Conservation (phyloP, 2,888 invertebrate genomes). For the Nematopogon swammerdamellus region DNA sequence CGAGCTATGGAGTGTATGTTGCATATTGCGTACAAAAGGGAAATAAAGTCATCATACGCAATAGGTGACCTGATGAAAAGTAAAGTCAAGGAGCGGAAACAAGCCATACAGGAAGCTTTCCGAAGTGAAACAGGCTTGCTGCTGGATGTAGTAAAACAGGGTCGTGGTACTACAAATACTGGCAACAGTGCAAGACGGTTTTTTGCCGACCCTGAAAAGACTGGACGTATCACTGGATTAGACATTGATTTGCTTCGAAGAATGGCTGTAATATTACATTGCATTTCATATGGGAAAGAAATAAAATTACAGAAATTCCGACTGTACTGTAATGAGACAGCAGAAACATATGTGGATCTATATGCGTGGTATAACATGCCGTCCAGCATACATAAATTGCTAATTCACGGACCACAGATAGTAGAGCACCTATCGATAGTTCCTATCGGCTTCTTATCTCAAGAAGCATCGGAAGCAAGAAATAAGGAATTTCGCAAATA, state of each 20-base stretch:
- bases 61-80: background rate
- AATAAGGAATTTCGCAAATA: slow-evolving; percentile 9
- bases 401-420: background rate
- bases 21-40: background rate
- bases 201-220: slow-evolving; percentile 2
- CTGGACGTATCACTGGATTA: slow-evolving; percentile 2
- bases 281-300: background rate
- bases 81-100: background rate
- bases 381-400: background rate
- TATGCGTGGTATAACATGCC: background rate
- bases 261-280: background rate
- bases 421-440: slow-evolving; percentile 5
- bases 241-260: background rate
- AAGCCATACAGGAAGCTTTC: background rate
- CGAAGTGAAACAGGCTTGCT: slow-evolving; percentile 2
- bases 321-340: background rate
- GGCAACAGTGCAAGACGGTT: slow-evolving; percentile 4
- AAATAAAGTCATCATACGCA: background rate
- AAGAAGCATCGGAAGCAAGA: slow-evolving; percentile 9
- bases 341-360: background rate
- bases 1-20: slow-evolving; percentile 4
- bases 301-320: background rate
- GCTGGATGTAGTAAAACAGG: slow-evolving; percentile 2
- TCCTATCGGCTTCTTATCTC: slow-evolving; percentile 8
- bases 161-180: slow-evolving; percentile 3